phyloP scores from a whole-genome alignment of 53 echinoderm and acorn worm genomes.

The Temnopleurus reevesii region DNA sequence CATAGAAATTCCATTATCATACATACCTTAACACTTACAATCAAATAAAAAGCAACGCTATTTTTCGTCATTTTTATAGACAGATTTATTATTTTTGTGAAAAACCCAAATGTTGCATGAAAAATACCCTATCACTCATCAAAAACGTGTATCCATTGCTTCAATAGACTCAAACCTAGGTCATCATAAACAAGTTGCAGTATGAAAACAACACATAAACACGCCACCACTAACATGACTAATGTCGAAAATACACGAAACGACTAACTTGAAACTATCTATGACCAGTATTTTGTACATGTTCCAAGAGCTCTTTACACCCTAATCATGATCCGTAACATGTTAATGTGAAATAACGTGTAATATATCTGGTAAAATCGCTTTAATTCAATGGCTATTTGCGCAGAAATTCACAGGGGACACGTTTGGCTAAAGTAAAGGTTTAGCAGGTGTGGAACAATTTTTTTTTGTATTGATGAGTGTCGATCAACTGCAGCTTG shows the following conservation, averaged over 20 bases:
- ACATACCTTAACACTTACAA: background rate
- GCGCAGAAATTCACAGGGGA: too few species aligned
- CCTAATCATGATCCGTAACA: too few species aligned
- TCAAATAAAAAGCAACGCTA: background rate
- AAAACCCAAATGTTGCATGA: background rate
- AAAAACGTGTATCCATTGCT: background rate
- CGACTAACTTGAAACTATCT: background rate
- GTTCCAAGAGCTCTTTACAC: background rate
- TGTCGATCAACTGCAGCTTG: too few species aligned
- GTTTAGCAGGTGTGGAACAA: too few species aligned
- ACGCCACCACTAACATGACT: background rate
- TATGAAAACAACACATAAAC: slow-evolving; percentile 15
- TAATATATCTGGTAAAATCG: too few species aligned
- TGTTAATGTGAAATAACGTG: too few species aligned
- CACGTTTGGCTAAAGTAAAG: too few species aligned
- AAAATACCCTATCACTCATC: background rate
- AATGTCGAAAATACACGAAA: slow-evolving; percentile 1
- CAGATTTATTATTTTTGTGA: slow-evolving; percentile 1
- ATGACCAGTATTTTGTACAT: background rate
- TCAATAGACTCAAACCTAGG: slow-evolving; percentile 1
- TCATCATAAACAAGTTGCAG: slow-evolving; percentile 7
- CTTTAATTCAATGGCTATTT: too few species aligned
- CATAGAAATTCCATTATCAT: background rate
- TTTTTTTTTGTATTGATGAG: too few species aligned
- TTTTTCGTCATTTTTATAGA: background rate